Conservation (phyloP, 2,797 vertebrate genomes). For the Hylomyscus alleni region DNA sequence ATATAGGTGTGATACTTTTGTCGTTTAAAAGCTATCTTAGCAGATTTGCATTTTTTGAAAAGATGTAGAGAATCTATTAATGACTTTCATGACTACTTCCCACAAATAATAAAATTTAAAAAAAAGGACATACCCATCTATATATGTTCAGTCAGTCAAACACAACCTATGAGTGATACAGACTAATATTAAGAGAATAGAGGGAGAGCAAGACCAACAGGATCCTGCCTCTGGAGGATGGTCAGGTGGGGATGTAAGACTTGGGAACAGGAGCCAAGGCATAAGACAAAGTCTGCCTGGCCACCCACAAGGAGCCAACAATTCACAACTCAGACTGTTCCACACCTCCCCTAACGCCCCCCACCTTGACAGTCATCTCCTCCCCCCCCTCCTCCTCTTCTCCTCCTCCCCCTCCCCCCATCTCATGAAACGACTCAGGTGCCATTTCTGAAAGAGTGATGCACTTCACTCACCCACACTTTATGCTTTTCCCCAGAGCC, state of each 20-base stretch:
- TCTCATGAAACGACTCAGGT: neutral
- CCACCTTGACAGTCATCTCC: neutral
- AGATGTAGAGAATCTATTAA: conserved; percentile 29
- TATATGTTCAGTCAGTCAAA: neutral
- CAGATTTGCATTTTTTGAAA: neutral
- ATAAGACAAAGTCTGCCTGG: neutral
- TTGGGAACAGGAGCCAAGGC: neutral
- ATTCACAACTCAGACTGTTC: neutral
- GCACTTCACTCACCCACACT: neutral
- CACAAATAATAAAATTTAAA: neutral
- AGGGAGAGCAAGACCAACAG: neutral
- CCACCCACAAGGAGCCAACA: neutral
- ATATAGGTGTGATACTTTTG: neutral
- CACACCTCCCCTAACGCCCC: neutral
- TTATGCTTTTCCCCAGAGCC: conserved; percentile 6
- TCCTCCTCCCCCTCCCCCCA: neutral
- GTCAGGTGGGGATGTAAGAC: neutral
- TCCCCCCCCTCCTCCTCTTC: neutral
- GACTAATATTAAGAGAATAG: neutral
- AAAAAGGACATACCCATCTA: neutral
- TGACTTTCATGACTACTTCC: neutral
- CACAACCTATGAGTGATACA: neutral
- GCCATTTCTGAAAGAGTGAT: conserved; percentile 17
- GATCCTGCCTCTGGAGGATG: neutral
- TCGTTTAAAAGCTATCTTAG: conserved; percentile 55